Conservation (phyloP, 2,888 invertebrate genomes). For the Itoplectis maculator region DNA sequence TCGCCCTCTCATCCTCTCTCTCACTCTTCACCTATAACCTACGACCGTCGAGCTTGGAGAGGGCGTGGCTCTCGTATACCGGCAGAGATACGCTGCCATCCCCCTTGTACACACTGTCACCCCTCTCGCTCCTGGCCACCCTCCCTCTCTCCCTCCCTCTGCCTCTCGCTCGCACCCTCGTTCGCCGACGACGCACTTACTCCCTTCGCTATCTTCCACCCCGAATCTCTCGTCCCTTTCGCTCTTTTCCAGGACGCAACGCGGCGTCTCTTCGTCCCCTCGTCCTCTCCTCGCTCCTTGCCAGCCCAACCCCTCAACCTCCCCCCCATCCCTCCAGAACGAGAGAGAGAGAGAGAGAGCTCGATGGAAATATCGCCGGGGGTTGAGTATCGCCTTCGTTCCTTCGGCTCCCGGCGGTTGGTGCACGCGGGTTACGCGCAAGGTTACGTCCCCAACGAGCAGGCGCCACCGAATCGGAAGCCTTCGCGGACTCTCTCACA, state of each 20-base stretch:
- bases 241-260: constrained; percentile 49
- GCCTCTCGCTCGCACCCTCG: constrained; percentile 52
- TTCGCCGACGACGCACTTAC: constrained; percentile 53
- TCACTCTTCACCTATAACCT: constrained; percentile 78
- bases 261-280: constrained; percentile 29
- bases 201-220: constrained; percentile 51
- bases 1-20: constrained; percentile 57
- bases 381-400: constrained; percentile 65
- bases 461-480: constrained; percentile 66
- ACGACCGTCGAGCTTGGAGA: constrained; percentile 81
- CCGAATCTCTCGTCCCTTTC: constrained; percentile 25
- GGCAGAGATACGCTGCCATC: constrained; percentile 80
- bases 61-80: constrained; percentile 84
- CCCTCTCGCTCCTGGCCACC: constrained; percentile 34
- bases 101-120: constrained; percentile 68
- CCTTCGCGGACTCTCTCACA: constrained; percentile 56
- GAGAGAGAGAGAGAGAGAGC: too few species aligned
- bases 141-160: constrained; percentile 45
- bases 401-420: constrained; percentile 44
- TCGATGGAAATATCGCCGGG: constrained; percentile 63
- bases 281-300: constrained; percentile 54
- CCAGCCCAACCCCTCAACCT: constrained; percentile 37
- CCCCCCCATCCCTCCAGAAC: too few species aligned
- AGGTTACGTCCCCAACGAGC: constrained; percentile 67
- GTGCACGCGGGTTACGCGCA: constrained; percentile 62